phyloP scores from a whole-genome alignment of 2,888 invertebrate species.

The Scaptomyza flava region DNA sequence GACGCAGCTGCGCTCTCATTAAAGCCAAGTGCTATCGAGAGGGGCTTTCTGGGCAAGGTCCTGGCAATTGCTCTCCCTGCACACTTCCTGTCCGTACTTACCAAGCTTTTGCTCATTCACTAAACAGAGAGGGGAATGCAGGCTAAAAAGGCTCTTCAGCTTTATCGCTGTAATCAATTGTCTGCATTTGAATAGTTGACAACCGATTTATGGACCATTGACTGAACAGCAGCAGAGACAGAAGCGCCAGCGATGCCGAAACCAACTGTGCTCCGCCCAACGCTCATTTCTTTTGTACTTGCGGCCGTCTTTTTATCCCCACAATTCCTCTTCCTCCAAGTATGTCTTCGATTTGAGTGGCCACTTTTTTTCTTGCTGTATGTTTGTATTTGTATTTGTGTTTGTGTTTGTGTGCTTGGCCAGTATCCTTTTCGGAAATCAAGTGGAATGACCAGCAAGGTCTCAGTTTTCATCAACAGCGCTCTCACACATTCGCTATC shows the following conservation, averaged over 20 bases:
- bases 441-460: slow-evolving; percentile 81
- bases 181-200: slow-evolving; percentile 80
- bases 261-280: slow-evolving; percentile 43
- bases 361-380: slow-evolving; percentile 25
- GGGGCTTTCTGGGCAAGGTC: background rate
- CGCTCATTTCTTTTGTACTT: slow-evolving; percentile 70
- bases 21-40: slow-evolving; percentile 42
- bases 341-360: slow-evolving; percentile 42
- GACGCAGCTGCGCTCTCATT: slow-evolving; percentile 73
- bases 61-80: slow-evolving; percentile 14
- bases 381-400: background rate
- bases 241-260: slow-evolving; percentile 25
- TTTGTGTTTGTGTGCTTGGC: slow-evolving; percentile 17
- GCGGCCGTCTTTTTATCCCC: slow-evolving; percentile 41
- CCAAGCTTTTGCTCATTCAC: slow-evolving; percentile 30
- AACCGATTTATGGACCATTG: slow-evolving; percentile 81
- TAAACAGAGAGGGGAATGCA: slow-evolving; percentile 11
- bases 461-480: slow-evolving; percentile 16
- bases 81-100: background rate
- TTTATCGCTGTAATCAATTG: slow-evolving; percentile 79
- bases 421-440: slow-evolving; percentile 78
- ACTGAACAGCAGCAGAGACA: slow-evolving; percentile 61
- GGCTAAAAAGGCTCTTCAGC: slow-evolving; percentile 72
- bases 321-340: slow-evolving; percentile 2
- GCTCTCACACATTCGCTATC: slow-evolving; percentile 10